Percentiles rank a stretch among this genome's conserved stretches.
Evolutionary conservation across 1,140 invertebrate species (phyloP).

Genomic region (Tribolium castaneum): DNA sequence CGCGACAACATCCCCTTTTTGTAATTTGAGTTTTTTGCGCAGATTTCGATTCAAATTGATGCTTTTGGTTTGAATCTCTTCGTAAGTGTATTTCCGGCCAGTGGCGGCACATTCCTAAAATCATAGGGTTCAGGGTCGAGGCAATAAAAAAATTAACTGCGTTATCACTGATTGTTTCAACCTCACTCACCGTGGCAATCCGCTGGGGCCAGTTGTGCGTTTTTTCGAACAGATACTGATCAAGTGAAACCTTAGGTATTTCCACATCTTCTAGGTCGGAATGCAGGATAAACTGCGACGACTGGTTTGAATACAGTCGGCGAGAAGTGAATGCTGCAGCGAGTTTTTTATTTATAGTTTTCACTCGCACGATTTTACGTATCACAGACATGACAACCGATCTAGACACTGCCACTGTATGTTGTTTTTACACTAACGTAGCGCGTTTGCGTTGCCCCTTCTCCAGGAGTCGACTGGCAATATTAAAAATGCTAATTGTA

Average conservation of each 20-base stretch:
- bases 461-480: neutral
- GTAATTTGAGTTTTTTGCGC: conserved; percentile 72
- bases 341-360: conserved; percentile 1
- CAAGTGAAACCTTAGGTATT: conserved; percentile 41
- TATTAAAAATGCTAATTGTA: too few species aligned
- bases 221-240: conserved; percentile 42
- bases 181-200: conserved; percentile 43
- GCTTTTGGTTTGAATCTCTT: conserved; percentile 70
- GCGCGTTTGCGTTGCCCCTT: neutral
- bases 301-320: neutral
- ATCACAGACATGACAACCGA: neutral
- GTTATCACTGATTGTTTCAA: neutral
- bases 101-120: conserved; percentile 75
- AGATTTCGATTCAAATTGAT: conserved; percentile 76
- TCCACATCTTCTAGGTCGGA: conserved; percentile 36
- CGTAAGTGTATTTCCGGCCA: conserved; percentile 76
- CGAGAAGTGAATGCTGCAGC: neutral
- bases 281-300: conserved; percentile 7
- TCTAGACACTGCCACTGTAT: neutral
- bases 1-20: conserved; percentile 76
- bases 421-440: neutral
- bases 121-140: neutral
- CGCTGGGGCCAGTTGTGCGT: conserved; percentile 29
- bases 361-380: neutral
- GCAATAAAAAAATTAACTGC: neutral